These are phyloP conservation scores for Coenobita brevimanus DNA, from an alignment of 1,140 invertebrate species.

Conservation along the genomic window DNA sequence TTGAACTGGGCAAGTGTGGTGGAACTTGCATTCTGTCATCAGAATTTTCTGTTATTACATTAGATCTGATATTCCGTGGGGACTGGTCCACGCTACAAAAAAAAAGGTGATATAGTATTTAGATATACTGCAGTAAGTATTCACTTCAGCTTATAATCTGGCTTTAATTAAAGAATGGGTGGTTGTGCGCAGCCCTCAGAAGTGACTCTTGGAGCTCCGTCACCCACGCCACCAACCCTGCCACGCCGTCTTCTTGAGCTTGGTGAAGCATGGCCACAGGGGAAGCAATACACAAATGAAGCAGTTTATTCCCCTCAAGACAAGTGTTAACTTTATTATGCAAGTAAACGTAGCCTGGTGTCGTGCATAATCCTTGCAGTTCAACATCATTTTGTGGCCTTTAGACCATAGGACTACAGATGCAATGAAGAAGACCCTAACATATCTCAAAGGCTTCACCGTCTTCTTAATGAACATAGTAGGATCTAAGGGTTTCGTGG, in stretches of 20 bases:
- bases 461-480: no score
- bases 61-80: constrained; percentile 46
- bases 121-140: constrained; percentile 34
- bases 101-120: constrained; percentile 59
- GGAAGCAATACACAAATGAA: no score
- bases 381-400: no score
- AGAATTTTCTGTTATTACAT: constrained; percentile 36
- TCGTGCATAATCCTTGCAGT: no score
- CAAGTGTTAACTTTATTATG: no score
- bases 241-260: background rate
- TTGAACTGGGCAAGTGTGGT: background rate
- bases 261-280: no score
- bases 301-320: no score
- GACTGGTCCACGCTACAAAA: constrained; percentile 45
- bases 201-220: background rate
- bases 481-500: no score
- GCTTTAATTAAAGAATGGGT: constrained; percentile 52
- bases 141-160: constrained; percentile 46
- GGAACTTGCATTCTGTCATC: constrained; percentile 29
- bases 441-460: no score
- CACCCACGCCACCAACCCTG: background rate
- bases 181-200: background rate
- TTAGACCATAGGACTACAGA: no score
- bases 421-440: no score
- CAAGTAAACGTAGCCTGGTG: no score